phyloP scores from a whole-genome alignment of 2,797 vertebrate species.

The Psittacula echo region DNA sequence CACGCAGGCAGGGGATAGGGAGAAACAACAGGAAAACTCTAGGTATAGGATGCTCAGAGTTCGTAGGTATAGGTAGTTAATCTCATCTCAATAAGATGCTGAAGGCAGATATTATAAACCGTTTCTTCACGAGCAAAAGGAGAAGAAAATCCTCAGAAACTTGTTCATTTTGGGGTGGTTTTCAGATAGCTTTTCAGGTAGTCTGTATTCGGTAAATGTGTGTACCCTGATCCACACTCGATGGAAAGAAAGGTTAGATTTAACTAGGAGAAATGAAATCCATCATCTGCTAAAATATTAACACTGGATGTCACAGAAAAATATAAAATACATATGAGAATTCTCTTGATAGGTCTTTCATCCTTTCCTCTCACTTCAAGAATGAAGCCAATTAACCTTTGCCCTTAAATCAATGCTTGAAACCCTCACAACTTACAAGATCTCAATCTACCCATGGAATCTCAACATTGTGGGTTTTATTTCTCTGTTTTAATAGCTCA shows the following conservation, averaged over 20 bases:
- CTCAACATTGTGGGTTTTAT: background rate
- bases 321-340: background rate
- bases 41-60: background rate
- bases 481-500: background rate
- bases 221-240: rapidly evolving
- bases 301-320: background rate
- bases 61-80: background rate
- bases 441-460: background rate
- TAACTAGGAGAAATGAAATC: background rate
- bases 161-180: background rate
- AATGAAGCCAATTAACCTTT: background rate
- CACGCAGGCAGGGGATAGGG: rapidly evolving
- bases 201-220: background rate
- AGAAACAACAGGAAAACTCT: background rate
- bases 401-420: background rate
- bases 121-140: background rate
- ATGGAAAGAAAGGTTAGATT: background rate
- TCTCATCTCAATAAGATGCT: background rate
- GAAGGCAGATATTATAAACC: background rate
- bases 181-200: background rate
- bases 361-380: background rate
- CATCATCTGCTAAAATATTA: background rate
- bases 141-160: background rate
- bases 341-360: background rate
- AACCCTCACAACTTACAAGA: background rate